phyloP scores from a whole-genome alignment of 2,113 vertebrate genomes.

The Chamaea fasciata region DNA sequence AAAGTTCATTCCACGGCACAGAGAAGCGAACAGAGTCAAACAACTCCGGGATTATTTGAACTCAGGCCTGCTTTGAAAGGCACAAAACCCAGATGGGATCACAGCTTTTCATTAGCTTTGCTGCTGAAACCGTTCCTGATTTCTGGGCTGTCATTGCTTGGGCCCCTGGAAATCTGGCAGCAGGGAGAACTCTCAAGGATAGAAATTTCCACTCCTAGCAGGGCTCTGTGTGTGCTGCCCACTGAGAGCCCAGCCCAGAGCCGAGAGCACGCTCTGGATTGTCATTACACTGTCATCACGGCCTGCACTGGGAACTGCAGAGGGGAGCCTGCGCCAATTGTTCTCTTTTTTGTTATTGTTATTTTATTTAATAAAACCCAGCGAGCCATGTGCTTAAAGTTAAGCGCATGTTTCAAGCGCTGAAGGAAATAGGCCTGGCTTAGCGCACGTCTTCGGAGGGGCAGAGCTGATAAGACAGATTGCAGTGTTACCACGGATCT shows the following conservation, averaged over 20 bases:
- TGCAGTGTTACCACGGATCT: not conserved
- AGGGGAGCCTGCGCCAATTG: not conserved
- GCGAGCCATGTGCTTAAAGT: conserved; percentile 29
- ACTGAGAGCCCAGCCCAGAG: not conserved
- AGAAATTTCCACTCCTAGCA: not conserved
- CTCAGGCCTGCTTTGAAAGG: not conserved
- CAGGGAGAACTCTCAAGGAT: not conserved
- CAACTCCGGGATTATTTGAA: not conserved
- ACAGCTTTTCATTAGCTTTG: not conserved
- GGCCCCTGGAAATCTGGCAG: not conserved
- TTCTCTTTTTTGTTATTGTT: not conserved
- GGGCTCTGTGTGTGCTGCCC: not conserved
- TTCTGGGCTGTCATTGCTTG: not conserved
- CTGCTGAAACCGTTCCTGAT: not conserved
- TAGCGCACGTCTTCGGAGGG: not conserved
- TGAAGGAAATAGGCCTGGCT: not conserved
- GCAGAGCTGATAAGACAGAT: not conserved
- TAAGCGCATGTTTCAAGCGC: not conserved
- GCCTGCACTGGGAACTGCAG: not conserved
- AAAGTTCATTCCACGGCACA: not conserved
- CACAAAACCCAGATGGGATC: not conserved
- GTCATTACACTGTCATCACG: conserved; percentile 2
- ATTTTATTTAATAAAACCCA: conserved; percentile 10
- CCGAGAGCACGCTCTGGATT: not conserved
- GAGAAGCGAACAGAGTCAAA: not conserved